Evolutionary conservation across 2,113 vertebrate genomes (phyloP).

Genomic region (Echinops telfairi): DNA sequence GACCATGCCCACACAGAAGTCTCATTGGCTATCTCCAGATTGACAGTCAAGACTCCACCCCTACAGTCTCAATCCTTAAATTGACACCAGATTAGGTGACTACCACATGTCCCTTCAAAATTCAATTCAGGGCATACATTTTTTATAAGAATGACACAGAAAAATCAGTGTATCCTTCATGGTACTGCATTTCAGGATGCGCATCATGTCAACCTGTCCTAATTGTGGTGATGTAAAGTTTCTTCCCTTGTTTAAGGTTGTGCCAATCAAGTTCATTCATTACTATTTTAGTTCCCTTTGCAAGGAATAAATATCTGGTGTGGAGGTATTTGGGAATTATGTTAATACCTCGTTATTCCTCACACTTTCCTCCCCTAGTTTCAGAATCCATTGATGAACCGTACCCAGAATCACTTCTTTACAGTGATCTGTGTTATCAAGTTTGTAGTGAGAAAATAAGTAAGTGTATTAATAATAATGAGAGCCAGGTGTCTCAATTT

Average conservation of each 20-base stretch:
- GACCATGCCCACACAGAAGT: too few species aligned
- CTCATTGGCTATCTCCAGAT: too few species aligned
- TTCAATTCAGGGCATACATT: too few species aligned
- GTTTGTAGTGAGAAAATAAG: neutral
- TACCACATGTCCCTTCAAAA: too few species aligned
- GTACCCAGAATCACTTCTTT: neutral
- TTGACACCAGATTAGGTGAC: too few species aligned
- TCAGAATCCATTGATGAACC: constrained; percentile 2
- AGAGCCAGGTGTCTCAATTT: neutral
- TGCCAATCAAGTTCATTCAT: neutral
- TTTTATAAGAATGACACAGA: too few species aligned
- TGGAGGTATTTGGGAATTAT: neutral
- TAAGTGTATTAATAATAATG: neutral
- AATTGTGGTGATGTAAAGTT: neutral
- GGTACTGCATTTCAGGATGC: too few species aligned
- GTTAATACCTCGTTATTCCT: constrained; percentile 19
- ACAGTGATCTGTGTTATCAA: neutral
- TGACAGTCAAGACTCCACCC: too few species aligned
- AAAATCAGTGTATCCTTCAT: too few species aligned
- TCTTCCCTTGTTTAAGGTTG: neutral
- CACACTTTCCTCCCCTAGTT: neutral
- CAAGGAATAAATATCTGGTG: neutral
- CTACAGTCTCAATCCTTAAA: too few species aligned
- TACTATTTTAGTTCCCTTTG: neutral
- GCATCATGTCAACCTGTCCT: neutral